Base-by-base conservation (phyloP, 1,140 invertebrate genomes). In the Lordiphosa clarofinis region DNA sequence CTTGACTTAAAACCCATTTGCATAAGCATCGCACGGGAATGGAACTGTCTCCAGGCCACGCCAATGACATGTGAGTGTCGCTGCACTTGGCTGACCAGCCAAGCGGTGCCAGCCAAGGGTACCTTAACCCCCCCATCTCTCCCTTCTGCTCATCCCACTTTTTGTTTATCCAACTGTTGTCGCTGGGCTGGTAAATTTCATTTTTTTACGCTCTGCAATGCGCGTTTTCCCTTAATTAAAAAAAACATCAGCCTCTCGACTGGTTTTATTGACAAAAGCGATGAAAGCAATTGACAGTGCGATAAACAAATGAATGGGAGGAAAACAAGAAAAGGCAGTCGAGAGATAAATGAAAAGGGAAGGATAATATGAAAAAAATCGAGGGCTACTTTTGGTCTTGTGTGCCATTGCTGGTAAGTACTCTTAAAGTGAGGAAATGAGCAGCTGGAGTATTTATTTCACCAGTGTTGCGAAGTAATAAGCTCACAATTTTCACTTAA, bases 1-100 rank as follows among this genome's bases (percentile, higher is more conserved):
- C 56, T 82, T 82, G 72, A 71, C 76, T 81, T 63, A 57, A 81
- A 82, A 65, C 61, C 59, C 76, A 81, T 81, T 81, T 81, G 76
- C 76, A 82, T 82, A 81, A 81, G 72, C 76, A 57, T 38, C 15
- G 28, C n/a, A 8, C 42, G 11, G 48, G 19, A 28, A 24, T 11
- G 24, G 42, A 21, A 52, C 15, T 31, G 59, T 52, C 54, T 47
- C 47, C 37, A 31, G 24, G 21, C n/a, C 38, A 33, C 38, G 15
- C 10, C 47, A 58, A 43, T 54, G 64, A 67, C 55, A 67, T 67
- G 64, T 67, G 63, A 40, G 40, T 19, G 7, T 10, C 12, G 12
- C 3, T 24, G 33, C 39, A 9, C 15, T 24, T 24, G 28, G 35
- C 36, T 66, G 61, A 66, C 53, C 63, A 37, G 21, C 44, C 13